These are phyloP conservation scores for Cancer borealis DNA, from an alignment of 2,888 invertebrate species.

Conservation along the genomic window DNA sequence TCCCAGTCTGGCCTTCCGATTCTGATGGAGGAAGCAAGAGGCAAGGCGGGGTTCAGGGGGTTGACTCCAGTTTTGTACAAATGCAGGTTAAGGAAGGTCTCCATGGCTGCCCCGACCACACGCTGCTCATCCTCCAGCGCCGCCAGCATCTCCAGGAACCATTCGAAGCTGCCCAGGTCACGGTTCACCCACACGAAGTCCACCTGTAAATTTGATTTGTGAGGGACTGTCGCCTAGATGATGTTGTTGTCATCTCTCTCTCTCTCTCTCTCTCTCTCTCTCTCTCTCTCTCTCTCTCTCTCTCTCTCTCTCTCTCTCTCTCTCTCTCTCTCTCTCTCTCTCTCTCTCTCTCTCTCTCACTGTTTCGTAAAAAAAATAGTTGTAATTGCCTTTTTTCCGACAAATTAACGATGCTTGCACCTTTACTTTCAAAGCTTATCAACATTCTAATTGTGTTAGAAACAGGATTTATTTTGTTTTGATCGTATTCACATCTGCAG, in stretches of 20 bases:
- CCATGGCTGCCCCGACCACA: slow-evolving; percentile 76
- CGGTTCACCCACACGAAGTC: slow-evolving; percentile 81
- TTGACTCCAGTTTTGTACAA: slow-evolving; percentile 75
- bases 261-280: background rate
- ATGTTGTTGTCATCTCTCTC: background rate
- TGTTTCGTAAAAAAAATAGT: too few relatives aligned
- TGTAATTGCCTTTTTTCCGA: too few relatives aligned
- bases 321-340: slow-evolving; percentile 45
- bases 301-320: slow-evolving; percentile 46
- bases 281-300: slow-evolving; percentile 40
- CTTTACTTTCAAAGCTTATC: too few relatives aligned
- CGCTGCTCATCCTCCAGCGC: slow-evolving; percentile 79
- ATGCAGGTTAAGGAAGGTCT: slow-evolving; percentile 77
- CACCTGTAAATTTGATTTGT: slow-evolving; percentile 78
- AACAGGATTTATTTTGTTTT: too few relatives aligned
- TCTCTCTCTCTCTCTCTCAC: slow-evolving; percentile 1
- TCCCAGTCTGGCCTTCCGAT: slow-evolving; percentile 78
- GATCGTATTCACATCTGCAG: too few relatives aligned
- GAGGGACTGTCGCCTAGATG: background rate
- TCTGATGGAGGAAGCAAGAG: slow-evolving; percentile 72
- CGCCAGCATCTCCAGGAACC: slow-evolving; percentile 80
- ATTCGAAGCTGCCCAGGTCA: slow-evolving; percentile 80
- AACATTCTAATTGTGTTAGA: too few relatives aligned
- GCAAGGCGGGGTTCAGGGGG: slow-evolving; percentile 71
- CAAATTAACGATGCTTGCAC: too few relatives aligned